phyloP scores from a whole-genome alignment of 2,888 invertebrate species.

The Archips crataeganus region DNA sequence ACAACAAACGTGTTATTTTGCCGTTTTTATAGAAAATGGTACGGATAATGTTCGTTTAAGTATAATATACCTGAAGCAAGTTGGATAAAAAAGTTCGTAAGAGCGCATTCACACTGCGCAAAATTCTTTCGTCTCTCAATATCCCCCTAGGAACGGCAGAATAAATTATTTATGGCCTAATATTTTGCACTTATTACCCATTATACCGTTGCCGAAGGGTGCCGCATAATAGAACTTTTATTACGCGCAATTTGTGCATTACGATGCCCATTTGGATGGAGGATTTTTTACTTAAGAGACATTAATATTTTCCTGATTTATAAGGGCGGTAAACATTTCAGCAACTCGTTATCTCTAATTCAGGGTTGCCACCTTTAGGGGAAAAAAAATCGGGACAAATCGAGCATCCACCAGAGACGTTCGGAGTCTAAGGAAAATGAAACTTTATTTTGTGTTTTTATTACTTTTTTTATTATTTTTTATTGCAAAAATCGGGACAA shows the following conservation, averaged over 20 bases:
- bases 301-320: constrained; percentile 22
- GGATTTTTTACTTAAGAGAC: constrained; percentile 23
- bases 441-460: too few species aligned
- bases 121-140: constrained; percentile 11
- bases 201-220: constrained; percentile 39
- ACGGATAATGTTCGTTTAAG: neutral
- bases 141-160: constrained; percentile 11
- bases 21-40: too few species aligned
- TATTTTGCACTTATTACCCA: constrained; percentile 45
- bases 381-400: too few species aligned
- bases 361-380: too few species aligned
- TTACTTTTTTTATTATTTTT: too few species aligned
- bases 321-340: constrained; percentile 35
- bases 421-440: too few species aligned
- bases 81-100: neutral
- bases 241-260: constrained; percentile 43
- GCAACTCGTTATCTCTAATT: constrained; percentile 6
- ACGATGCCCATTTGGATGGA: constrained; percentile 41
- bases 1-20: too few species aligned
- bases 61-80: neutral
- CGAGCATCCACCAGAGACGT: too few species aligned
- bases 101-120: neutral
- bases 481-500: too few species aligned
- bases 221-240: constrained; percentile 41
- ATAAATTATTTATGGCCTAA: constrained; percentile 43